A percentile compares a stretch with the other conserved stretches of the same genome.
Conservation (phyloP, 2,113 vertebrate species). For the Geococcyx californianus region DNA sequence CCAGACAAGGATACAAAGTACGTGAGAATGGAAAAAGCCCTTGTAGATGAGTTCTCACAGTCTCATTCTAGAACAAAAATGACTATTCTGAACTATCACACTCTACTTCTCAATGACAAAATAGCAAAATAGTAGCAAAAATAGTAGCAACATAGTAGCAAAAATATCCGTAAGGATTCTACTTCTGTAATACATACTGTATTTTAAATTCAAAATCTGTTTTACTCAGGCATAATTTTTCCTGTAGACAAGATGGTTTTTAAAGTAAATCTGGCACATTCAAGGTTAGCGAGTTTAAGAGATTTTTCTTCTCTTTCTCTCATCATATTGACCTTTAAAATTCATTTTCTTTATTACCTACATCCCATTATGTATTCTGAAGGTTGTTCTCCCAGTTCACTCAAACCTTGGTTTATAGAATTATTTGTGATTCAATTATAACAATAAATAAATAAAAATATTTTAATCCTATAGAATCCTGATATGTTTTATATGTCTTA, state of each 20-base stretch:
- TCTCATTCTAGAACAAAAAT: neutral
- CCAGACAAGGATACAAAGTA: neutral
- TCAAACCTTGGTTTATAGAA: conserved; percentile 37
- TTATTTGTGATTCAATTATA: conserved; percentile 32
- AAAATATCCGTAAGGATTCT: neutral
- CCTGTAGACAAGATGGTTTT: neutral
- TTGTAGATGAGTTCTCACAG: neutral
- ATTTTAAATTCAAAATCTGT: neutral
- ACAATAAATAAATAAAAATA: conserved; percentile 13
- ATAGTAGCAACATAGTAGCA: neutral
- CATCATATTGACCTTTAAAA: neutral
- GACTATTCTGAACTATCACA: neutral
- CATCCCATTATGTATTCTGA: neutral
- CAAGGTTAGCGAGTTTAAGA: neutral
- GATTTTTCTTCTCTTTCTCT: neutral
- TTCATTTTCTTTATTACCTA: neutral
- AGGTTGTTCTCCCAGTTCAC: conserved; percentile 16
- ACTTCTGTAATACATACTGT: neutral
- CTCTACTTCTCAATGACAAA: neutral
- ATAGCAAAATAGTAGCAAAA: too few species aligned
- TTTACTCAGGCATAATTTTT: neutral
- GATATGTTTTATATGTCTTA: conserved; percentile 28
- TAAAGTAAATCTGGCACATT: neutral
- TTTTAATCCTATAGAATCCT: conserved; percentile 34
- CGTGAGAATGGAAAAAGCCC: neutral